phyloP scores from a whole-genome alignment of 2,888 invertebrate genomes.

The Cryptops parisi region DNA sequence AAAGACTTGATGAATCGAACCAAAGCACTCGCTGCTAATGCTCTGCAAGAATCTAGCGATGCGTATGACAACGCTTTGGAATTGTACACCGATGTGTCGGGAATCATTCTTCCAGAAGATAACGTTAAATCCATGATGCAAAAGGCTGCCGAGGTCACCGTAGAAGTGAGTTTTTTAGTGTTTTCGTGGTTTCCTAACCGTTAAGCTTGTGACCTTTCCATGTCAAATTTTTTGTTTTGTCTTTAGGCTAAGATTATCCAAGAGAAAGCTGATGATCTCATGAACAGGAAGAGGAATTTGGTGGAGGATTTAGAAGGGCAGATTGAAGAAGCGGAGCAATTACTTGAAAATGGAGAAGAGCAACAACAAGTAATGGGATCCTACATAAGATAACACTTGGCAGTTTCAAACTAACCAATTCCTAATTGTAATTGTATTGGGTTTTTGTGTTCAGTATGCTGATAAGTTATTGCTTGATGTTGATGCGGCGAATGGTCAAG shows the following conservation, averaged over 20 bases:
- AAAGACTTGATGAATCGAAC: conserved; percentile 55
- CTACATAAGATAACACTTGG: no score
- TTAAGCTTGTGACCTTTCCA: not conserved
- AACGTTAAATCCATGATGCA: conserved; percentile 52
- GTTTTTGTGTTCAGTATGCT: conserved; percentile 38
- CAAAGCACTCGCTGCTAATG: conserved; percentile 53
- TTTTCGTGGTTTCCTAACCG: no score
- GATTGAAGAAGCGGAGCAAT: conserved; percentile 33
- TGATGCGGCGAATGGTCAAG: conserved; percentile 49
- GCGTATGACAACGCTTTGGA: conserved; percentile 71
- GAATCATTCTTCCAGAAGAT: conserved; percentile 59
- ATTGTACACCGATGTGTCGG: conserved; percentile 61
- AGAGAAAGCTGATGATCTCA: conserved; percentile 48
- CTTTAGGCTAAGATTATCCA: conserved; percentile 36
- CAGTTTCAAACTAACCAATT: not conserved
- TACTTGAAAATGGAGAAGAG: conserved; percentile 40
- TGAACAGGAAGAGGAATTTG: conserved; percentile 41
- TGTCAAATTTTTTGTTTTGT: not conserved
- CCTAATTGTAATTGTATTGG: not conserved
- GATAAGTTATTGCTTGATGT: conserved; percentile 65
- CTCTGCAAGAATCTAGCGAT: conserved; percentile 53
- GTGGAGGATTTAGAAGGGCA: conserved; percentile 45
- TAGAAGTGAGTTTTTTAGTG: conserved; percentile 47
- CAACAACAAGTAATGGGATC: conserved; percentile 51
- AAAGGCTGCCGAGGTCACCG: conserved; percentile 51